phyloP scores from a whole-genome alignment of 1,140 invertebrate species.

The Pteromalus puparum region DNA sequence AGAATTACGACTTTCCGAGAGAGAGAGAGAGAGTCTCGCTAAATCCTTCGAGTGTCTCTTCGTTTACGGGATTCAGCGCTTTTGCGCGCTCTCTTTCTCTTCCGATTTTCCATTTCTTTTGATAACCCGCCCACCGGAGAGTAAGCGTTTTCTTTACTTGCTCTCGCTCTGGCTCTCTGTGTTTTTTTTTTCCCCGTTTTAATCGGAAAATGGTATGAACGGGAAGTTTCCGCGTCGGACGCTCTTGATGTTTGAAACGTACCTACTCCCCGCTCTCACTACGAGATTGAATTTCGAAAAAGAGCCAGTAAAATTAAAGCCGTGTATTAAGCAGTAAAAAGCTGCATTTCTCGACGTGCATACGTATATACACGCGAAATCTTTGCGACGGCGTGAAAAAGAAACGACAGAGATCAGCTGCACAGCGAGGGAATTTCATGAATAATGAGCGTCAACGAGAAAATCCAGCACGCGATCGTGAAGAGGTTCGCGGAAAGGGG shows the following conservation, averaged over 20 bases:
- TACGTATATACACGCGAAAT: neutral
- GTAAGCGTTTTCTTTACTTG: neutral
- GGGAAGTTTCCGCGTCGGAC: no score
- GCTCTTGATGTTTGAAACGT: no score
- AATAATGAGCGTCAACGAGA: neutral
- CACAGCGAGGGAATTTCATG: neutral
- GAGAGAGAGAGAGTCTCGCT: neutral
- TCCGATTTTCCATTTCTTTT: neutral
- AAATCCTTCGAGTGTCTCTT: slow-evolving; percentile 1
- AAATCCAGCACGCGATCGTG: neutral
- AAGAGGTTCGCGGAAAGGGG: neutral
- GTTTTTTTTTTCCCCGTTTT: no score
- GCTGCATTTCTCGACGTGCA: neutral
- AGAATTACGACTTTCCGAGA: neutral
- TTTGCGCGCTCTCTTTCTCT: neutral
- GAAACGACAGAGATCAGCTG: no score
- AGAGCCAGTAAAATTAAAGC: no score
- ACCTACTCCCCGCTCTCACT: no score
- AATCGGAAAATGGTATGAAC: no score
- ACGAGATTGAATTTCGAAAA: neutral
- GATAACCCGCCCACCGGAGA: neutral
- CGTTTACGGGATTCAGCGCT: neutral
- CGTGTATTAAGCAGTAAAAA: no score
- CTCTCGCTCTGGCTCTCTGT: no score
- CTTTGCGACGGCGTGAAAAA: neutral